Evolutionary conservation across 2,797 vertebrate genomes (phyloP), one percentile per base, ranked within the genome.

Genomic region (Naso thynnoides): DNA sequence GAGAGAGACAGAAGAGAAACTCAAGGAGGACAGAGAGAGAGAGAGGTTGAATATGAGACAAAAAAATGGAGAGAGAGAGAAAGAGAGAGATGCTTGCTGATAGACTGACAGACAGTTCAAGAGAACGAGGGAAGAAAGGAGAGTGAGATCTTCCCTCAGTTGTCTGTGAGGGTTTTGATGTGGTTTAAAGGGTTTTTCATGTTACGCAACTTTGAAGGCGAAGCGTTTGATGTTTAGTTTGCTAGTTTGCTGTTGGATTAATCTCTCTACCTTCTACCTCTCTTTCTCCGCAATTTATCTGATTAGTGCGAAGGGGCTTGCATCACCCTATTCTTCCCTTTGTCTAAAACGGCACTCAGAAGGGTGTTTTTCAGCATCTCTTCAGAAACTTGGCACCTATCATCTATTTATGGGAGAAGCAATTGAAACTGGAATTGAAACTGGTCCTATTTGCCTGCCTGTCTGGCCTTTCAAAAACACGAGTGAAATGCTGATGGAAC

Each of bases 161-260:
- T 88, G 85, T 90, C 90, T 90, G 77, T 66, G 64, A 78, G 63
- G 77, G 86, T 83, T 92, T 92, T 91, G 90, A 93, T 91, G 89
- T 89, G 81, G 82, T 90, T 91, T 90, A 91, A 89, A 90, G 76
- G 83, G 69, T 78, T 92, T 92, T 93, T 93, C 82, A 89, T 87
- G 88, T 92, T 91, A 86, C 36, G 70, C 88, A 93, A 93, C 92
- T 93, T 94, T 94, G 93, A 95, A 94, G 92, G 85, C 69, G 61
- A 79, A 49, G 65, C 31, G 81, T 93, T 94, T 91, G 91, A 94
- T 91, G 92, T 92, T 83, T 82, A 78, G 87, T 86, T 88, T 85
- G 81, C 84, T 88, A 77, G 85, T 92, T 93, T 88, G 89, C 88
- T 90, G 69, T 86, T 89, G 90, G 89, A 87, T 89, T 91, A 91